Evolutionary conservation across 2,888 invertebrate genomes (phyloP).

Genomic region (Microctonus brassicae): DNA sequence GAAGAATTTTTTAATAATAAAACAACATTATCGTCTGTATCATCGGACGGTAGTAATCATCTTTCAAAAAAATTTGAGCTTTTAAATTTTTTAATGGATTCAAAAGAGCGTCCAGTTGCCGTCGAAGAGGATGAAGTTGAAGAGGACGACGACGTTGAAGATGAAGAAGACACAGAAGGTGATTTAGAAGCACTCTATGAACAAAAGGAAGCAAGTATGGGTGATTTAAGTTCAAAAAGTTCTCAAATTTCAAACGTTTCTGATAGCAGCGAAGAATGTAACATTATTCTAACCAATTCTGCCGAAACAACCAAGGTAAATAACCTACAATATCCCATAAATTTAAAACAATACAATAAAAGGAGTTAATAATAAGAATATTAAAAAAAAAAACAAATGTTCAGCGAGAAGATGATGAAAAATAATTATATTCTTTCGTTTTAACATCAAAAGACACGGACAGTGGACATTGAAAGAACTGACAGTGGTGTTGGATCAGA

Average conservation of each 20-base stretch:
- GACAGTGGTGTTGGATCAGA: conserved; percentile 95
- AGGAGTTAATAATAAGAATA: neutral
- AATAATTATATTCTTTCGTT: conserved; percentile 13
- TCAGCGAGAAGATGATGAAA: conserved; percentile 10
- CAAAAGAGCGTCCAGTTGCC: conserved; percentile 73
- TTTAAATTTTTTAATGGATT: conserved; percentile 88
- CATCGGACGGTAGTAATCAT: conserved; percentile 69
- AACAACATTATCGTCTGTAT: conserved; percentile 76
- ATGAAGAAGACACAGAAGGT: conserved; percentile 74
- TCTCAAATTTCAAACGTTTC: conserved; percentile 86
- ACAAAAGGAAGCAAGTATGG: conserved; percentile 69
- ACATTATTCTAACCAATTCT: conserved; percentile 72
- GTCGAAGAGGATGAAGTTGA: conserved; percentile 50
- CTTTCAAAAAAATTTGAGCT: conserved; percentile 86
- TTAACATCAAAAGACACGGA: conserved; percentile 61
- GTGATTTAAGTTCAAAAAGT: conserved; percentile 77
- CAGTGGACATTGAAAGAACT: conserved; percentile 88
- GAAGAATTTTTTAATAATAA: conserved; percentile 60
- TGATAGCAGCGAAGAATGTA: conserved; percentile 88
- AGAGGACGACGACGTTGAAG: conserved; percentile 66
- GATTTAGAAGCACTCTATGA: conserved; percentile 71
- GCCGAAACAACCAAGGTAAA: conserved; percentile 63
- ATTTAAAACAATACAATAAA: no score
- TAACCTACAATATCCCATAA: no score
- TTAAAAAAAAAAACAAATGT: conserved; percentile 9